These are phyloP conservation scores for Azemiops feae DNA, from an alignment of 2,113 vertebrate genomes.

Conservation along the genomic window DNA sequence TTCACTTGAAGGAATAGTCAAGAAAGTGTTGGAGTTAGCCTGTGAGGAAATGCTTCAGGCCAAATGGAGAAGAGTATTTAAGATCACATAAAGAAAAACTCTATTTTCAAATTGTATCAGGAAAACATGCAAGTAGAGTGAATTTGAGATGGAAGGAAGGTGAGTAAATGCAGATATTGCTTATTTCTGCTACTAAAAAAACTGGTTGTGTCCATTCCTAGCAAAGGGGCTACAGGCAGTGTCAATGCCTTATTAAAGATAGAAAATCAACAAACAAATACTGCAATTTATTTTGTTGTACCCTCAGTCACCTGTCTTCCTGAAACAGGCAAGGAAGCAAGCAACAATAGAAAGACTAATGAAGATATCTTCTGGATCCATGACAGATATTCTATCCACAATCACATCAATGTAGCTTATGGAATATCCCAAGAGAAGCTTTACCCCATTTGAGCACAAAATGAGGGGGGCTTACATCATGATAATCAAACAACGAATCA, in stretches of 20 bases:
- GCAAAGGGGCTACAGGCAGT: neutral
- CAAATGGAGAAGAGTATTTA: neutral
- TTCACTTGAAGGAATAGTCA: neutral
- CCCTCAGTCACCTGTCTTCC: neutral
- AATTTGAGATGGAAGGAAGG: neutral
- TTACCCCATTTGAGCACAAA: neutral
- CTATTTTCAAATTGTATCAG: too few relatives aligned
- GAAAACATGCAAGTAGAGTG: neutral
- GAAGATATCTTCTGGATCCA: neutral
- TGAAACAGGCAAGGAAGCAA: neutral
- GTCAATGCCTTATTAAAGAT: neutral
- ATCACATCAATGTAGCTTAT: neutral
- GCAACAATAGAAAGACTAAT: neutral
- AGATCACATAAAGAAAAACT: neutral
- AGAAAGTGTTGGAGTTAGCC: neutral
- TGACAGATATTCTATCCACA: neutral
- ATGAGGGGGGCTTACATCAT: neutral
- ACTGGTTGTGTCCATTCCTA: neutral
- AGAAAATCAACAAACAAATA: neutral
- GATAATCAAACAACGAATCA: too few relatives aligned
- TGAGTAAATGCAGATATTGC: neutral
- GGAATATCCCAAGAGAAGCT: neutral
- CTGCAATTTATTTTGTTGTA: neutral
- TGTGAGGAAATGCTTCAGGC: neutral
- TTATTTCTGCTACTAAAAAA: neutral